Evolutionary conservation across 1,140 invertebrate genomes (phyloP).

Genomic region (Polypedilum pembai): DNA sequence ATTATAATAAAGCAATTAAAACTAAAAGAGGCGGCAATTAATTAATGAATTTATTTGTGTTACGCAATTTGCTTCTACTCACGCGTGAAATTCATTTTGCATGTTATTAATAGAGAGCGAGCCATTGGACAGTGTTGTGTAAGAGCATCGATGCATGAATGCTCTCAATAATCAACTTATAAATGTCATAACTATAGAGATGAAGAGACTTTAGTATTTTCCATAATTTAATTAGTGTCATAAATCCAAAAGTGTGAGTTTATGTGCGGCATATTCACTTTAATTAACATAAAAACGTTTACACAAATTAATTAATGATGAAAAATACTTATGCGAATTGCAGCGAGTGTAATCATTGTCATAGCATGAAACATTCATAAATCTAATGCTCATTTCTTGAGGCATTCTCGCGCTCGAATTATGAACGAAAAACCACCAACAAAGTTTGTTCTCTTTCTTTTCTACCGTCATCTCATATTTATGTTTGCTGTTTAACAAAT

Average conservation of each 20-base stretch:
- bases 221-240: too few species aligned
- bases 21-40: conserved; percentile 22
- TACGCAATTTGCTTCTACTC: conserved; percentile 5
- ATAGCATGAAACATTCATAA: conserved; percentile 6
- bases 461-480: conserved; percentile 8
- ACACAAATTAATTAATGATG: conserved; percentile 27
- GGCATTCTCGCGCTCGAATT: too few species aligned
- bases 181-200: too few species aligned
- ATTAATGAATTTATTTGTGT: conserved; percentile 23
- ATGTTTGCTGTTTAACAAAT: conserved; percentile 1
- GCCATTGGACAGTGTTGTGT: too few species aligned
- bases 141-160: too few species aligned
- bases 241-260: too few species aligned
- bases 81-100: not conserved
- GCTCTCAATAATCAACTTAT: too few species aligned
- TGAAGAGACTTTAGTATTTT: too few species aligned
- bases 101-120: too few species aligned
- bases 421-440: not conserved
- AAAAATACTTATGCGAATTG: conserved; percentile 22
- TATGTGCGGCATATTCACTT: not conserved
- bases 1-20: conserved; percentile 15
- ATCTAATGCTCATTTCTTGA: not conserved
- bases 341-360: not conserved
- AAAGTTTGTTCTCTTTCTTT: conserved; percentile 12
- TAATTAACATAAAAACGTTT: conserved; percentile 27